phyloP scores from a whole-genome alignment of 2,797 vertebrate genomes.

The Pseudocheirus occidentalis region DNA sequence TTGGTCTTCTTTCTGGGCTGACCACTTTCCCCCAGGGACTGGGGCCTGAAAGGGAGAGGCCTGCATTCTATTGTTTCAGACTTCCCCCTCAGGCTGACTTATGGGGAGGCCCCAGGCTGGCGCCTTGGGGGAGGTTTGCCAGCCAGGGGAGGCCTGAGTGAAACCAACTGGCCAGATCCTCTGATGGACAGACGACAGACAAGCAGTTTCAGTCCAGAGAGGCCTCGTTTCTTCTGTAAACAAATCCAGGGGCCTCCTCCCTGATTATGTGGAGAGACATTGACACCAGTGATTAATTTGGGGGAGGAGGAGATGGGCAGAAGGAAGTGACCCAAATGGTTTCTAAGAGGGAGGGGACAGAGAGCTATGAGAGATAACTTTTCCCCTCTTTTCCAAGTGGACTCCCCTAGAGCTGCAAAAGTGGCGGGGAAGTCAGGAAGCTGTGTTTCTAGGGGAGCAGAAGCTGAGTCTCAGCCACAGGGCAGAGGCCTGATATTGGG shows the following conservation, averaged over 20 bases:
- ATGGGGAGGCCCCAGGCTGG: neutral
- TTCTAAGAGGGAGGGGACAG: neutral
- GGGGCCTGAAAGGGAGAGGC: neutral
- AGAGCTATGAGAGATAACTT: neutral
- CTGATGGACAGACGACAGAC: neutral
- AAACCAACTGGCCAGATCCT: neutral
- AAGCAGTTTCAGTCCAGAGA: neutral
- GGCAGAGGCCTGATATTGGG: neutral
- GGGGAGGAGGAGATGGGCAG: neutral
- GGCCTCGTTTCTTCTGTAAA: neutral
- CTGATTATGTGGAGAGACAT: neutral
- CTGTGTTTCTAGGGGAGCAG: neutral
- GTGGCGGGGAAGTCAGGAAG: neutral
- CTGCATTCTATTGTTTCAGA: neutral
- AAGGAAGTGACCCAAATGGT: neutral
- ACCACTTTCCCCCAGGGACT: neutral
- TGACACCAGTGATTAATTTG: neutral
- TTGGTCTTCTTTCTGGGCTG: neutral
- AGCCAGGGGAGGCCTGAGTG: neutral
- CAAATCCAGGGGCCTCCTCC: neutral
- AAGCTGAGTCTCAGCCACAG: neutral
- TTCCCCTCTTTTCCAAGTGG: neutral
- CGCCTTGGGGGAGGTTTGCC: neutral
- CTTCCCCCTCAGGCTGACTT: neutral
- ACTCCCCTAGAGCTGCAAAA: neutral